Evolutionary conservation across 2,113 vertebrate genomes (phyloP).

Genomic region (Corythaeola cristata): DNA sequence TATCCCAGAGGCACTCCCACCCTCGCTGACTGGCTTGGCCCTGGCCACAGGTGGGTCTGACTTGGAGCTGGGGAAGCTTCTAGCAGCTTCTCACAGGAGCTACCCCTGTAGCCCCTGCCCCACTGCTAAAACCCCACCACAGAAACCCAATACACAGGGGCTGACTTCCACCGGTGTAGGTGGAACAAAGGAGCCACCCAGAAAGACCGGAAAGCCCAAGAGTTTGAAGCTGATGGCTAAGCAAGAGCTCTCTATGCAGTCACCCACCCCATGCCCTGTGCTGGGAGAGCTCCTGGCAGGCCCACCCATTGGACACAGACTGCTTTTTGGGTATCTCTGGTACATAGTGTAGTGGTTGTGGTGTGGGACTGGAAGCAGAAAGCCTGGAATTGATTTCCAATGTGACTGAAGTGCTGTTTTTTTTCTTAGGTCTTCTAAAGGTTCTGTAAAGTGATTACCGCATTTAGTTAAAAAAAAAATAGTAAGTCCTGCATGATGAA

Average conservation of each 20-base stretch:
- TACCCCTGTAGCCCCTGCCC: no score
- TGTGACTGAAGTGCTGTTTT: background rate
- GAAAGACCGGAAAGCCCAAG: background rate
- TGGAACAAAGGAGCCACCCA: background rate
- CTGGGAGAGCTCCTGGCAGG: background rate
- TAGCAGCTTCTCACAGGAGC: no score
- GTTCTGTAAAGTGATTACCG: background rate
- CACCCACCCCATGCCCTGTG: rapidly evolving
- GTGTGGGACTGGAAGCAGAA: background rate
- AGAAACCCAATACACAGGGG: no score
- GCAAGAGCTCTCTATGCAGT: background rate
- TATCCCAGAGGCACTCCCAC: no score
- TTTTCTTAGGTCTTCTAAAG: background rate
- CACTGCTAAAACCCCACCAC: no score
- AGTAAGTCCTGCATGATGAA: background rate
- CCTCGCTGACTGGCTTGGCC: no score
- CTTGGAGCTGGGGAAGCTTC: no score
- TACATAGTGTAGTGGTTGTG: background rate
- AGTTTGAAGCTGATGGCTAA: background rate
- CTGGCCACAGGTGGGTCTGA: no score
- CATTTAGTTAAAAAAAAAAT: background rate
- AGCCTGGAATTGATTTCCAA: background rate
- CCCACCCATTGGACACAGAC: rapidly evolving
- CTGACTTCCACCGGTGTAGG: background rate
- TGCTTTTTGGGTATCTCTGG: background rate